Evolutionary conservation across 2,888 invertebrate genomes (phyloP), one percentile per base, ranked within the genome.

Genomic region (Merodon equestris): DNA sequence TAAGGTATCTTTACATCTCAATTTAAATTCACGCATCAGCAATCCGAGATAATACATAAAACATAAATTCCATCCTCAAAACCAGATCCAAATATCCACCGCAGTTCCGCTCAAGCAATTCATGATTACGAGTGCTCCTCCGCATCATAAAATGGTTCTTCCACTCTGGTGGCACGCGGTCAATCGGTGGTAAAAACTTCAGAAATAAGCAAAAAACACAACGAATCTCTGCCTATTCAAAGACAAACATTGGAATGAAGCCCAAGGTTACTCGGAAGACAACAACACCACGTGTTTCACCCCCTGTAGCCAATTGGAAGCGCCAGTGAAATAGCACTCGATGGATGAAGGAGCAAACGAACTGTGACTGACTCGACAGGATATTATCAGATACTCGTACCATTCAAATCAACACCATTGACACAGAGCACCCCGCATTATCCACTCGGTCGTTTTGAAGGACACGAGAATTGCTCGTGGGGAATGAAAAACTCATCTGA

Each of bases 351-450:
- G 27, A 57, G 7, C 57, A 57, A 57, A 57, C 50, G 44, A 67
- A 48, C 47, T 14, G 17, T 19, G 17, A 48, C 18, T 17, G 27
- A n/a, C 63, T 53, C 44, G 51, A 34, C 34, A 44, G 17, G 34
- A 63, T 44, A 9, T 3, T 36, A 44, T 45, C 17, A 15, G 38
- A 38, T 54, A n/a, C n/a, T n/a, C n/a, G n/a, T n/a, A 38, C 45
- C 18, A 64, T 54, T 54, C 45, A 64, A 54, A 64, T 54, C 34
- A 53, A 36, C 44, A 61, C 40, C 50, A 53, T 17, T 36, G 53
- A 53, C 45, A 13, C 0, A 10, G 14, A 1, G 4, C 17, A 9
- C n/a, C 13, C 9, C 15, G 36, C n/a, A 15, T 53, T 18, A 27
- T 9, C 34, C 15, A 34, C 27, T 15, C 51, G 1, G 19, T 17